Percentiles rank a stretch among this genome's conserved stretches.
These are phyloP conservation scores for Daboia siamensis DNA, from an alignment of 2,113 vertebrate species.

Conservation along the genomic window DNA sequence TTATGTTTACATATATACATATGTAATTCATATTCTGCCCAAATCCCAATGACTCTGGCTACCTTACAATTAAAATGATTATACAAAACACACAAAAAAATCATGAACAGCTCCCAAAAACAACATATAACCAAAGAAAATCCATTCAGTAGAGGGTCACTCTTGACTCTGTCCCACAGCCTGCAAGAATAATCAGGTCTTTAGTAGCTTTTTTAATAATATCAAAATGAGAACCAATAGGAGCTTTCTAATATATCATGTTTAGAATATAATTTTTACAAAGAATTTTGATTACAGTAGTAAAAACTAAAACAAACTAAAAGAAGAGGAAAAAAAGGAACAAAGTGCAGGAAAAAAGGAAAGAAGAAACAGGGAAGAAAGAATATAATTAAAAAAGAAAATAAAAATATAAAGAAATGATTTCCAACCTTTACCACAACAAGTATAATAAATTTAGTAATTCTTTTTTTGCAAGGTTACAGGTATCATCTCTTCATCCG, in stretches of 20 bases:
- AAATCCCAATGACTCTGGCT: too few species aligned
- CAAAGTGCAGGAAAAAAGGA: not conserved
- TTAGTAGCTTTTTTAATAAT: not conserved
- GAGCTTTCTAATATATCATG: not conserved
- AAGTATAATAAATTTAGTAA: not conserved
- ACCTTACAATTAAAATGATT: too few species aligned
- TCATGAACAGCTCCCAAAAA: not conserved
- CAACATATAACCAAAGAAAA: not conserved
- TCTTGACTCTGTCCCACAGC: not conserved
- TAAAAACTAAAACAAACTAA: not conserved
- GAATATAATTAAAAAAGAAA: not conserved
- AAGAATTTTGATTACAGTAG: not conserved
- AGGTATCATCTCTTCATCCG: not conserved
- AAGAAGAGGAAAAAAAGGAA: not conserved
- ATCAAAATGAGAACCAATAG: not conserved
- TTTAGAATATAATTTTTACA: not conserved
- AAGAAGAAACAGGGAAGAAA: not conserved
- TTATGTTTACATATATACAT: too few species aligned
- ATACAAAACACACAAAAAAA: too few species aligned
- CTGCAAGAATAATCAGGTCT: not conserved
- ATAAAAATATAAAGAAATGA: not conserved
- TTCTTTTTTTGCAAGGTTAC: not conserved
- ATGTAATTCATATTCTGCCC: too few species aligned
- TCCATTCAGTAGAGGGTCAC: not conserved
- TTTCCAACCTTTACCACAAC: not conserved